Conservation (phyloP, 2,113 vertebrate species). For the Eira barbara region DNA sequence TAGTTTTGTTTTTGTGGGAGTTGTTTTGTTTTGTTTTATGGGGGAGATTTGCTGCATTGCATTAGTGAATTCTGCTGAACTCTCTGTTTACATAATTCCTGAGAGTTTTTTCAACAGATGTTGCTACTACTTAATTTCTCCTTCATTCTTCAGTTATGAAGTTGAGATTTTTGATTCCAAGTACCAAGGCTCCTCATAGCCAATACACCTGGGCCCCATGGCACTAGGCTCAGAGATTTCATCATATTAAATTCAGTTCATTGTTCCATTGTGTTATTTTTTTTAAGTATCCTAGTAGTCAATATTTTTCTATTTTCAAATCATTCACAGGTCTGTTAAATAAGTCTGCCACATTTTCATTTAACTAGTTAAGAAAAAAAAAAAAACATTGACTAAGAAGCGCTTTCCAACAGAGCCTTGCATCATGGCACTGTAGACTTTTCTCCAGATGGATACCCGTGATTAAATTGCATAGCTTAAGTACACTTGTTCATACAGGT, state of each 20-base stretch:
- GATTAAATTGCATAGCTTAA: not conserved
- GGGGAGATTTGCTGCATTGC: not conserved
- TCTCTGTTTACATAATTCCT: not conserved
- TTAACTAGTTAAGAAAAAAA: not conserved
- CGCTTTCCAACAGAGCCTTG: not conserved
- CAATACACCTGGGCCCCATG: not conserved
- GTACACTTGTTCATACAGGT: not conserved
- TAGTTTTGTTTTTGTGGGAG: too few relatives aligned
- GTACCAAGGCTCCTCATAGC: not conserved
- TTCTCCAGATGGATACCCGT: not conserved
- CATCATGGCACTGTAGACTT: not conserved
- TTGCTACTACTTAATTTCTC: not conserved
- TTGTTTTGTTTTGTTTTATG: not conserved
- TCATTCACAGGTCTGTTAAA: not conserved
- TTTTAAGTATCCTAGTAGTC: not conserved
- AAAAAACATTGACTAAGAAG: not conserved
- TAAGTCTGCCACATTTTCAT: not conserved
- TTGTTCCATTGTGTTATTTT: not conserved
- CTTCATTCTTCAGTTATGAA: not conserved
- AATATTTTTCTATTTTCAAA: not conserved
- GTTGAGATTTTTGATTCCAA: not conserved
- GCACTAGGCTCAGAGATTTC: not conserved
- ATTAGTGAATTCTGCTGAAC: not conserved
- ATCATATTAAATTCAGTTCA: not conserved
- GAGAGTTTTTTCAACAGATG: not conserved